Evolutionary conservation across 2,113 vertebrate genomes (phyloP).

Genomic region (Otolemur garnettii): DNA sequence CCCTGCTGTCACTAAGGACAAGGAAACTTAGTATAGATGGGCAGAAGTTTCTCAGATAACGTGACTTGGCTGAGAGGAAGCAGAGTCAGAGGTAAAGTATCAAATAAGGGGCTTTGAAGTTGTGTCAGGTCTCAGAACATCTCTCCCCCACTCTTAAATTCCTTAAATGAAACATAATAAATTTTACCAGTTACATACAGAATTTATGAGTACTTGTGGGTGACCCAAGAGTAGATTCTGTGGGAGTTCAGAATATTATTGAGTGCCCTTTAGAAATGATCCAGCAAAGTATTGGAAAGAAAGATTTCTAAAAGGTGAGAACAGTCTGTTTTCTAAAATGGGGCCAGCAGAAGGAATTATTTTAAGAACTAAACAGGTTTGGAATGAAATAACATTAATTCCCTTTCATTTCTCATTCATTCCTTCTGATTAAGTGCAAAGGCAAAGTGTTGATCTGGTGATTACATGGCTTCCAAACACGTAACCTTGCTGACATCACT

Average conservation of each 20-base stretch:
- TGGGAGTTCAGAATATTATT: constrained; percentile 7
- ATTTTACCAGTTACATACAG: background rate
- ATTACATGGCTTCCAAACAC: background rate
- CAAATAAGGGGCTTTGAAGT: constrained; percentile 12
- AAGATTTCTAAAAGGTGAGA: constrained; percentile 47
- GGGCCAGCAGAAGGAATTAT: constrained; percentile 42
- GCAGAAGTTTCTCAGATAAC: constrained; percentile 23
- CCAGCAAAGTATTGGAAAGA: constrained; percentile 56
- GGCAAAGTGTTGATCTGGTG: background rate
- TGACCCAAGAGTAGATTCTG: background rate
- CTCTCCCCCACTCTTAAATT: background rate
- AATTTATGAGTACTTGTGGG: constrained; percentile 48
- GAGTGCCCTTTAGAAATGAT: background rate
- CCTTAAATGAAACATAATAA: constrained; percentile 24
- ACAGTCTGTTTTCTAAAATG: constrained; percentile 33
- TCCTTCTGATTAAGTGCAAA: constrained; percentile 60
- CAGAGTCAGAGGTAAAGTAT: constrained; percentile 43
- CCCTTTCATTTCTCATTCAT: constrained; percentile 2
- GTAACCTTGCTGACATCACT: background rate
- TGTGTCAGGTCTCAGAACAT: background rate
- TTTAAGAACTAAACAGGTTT: constrained; percentile 52
- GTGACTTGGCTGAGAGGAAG: constrained; percentile 15
- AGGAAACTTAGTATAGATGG: background rate
- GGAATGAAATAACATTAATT: constrained; percentile 40
- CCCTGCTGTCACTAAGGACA: background rate